Percentiles rank a stretch among this genome's conserved stretches.
phyloP scores from a whole-genome alignment of 2,113 vertebrate species.

The Leptobrachium leishanense region DNA sequence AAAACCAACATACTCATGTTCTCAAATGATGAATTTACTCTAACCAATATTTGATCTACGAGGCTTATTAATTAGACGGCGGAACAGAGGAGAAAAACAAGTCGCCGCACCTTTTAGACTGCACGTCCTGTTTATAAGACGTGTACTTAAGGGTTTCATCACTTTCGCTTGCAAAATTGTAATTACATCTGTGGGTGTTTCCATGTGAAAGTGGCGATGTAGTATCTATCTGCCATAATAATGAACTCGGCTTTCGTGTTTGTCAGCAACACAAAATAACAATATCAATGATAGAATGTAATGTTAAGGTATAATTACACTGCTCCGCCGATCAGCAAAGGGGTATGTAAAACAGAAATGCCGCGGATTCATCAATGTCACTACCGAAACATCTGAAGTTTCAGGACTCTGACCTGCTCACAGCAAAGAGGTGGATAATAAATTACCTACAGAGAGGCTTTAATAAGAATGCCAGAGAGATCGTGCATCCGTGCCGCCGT shows the following conservation, averaged over 20 bases:
- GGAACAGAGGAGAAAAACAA: too few relatives aligned
- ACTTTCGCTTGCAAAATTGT: background rate
- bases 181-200: background rate
- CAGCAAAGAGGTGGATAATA: conserved; percentile 66
- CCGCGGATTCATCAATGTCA: conserved; percentile 52
- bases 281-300: background rate
- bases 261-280: background rate
- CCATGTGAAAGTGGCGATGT: background rate
- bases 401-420: conserved; percentile 60
- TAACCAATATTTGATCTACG: background rate
- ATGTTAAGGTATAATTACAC: conserved; percentile 38
- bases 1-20: too few relatives aligned
- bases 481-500: conserved; percentile 56
- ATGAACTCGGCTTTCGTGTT: background rate
- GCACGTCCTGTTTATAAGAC: too few relatives aligned
- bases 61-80: conserved; percentile 2
- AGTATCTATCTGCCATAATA: background rate
- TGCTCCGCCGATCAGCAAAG: conserved; percentile 26
- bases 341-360: conserved; percentile 55
- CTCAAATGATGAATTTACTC: too few relatives aligned
- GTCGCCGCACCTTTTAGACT: too few relatives aligned
- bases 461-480: conserved; percentile 53
- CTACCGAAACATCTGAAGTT: conserved; percentile 61
- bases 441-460: conserved; percentile 52
- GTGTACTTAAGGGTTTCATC: background rate